Evolutionary conservation across 2,113 vertebrate species (phyloP).

Genomic region (Thunnus maccoyii): DNA sequence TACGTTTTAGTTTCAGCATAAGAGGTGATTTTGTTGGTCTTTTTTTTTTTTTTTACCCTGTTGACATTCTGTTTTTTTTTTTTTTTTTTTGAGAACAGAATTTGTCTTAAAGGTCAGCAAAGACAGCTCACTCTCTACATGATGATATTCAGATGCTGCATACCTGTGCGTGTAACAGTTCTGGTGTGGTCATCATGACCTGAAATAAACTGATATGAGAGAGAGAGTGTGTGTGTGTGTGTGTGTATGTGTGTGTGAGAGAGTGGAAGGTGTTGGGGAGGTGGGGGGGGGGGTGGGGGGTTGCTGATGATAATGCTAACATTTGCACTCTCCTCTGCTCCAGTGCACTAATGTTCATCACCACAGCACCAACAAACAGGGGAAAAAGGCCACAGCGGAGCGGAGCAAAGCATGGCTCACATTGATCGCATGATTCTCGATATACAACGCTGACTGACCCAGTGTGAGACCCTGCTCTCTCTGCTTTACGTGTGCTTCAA

Average conservation of each 20-base stretch:
- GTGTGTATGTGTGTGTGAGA: not conserved
- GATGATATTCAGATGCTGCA: constrained; percentile 22
- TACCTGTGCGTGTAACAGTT: constrained; percentile 16
- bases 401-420: constrained; percentile 33
- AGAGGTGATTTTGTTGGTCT: constrained; percentile 27
- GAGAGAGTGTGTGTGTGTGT: not conserved
- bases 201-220: constrained; percentile 30
- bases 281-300: not conserved
- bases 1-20: not conserved
- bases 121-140: not conserved
- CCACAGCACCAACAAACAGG: constrained; percentile 26
- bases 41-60: not conserved
- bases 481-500: constrained; percentile 10
- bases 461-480: constrained; percentile 22
- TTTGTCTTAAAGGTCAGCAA: constrained; percentile 16
- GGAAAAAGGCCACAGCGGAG: constrained; percentile 45
- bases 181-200: constrained; percentile 10
- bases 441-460: constrained; percentile 13
- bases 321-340: constrained; percentile 58
- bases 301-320: constrained; percentile 58
- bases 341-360: constrained; percentile 45
- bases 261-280: not conserved
- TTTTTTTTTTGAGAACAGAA: not conserved
- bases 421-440: constrained; percentile 45
- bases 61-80: constrained; percentile 5